Evolutionary conservation across 2,888 invertebrate species (phyloP), one percentile per base, ranked within the genome.

Genomic region (Dynastes tityus): DNA sequence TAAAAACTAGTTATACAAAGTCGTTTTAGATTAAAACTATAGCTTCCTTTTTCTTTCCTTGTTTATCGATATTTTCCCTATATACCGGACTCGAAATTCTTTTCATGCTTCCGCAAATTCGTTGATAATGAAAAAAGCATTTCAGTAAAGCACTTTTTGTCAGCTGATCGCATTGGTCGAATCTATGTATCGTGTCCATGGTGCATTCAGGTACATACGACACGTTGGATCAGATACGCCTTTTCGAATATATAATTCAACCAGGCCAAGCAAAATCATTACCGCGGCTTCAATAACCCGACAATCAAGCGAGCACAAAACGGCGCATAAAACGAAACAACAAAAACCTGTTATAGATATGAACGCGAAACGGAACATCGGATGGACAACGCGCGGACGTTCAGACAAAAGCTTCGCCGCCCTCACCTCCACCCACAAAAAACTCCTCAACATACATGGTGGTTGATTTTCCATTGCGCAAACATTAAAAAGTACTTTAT

Each of bases 331-430:
- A 83, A 81, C 81, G 81, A 82, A 81, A 81, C 82, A 74, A 74
- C 73, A 82, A 82, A 83, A 82, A 83, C 82, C 83, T 83, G 83
- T 83, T 83, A 82, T 81, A 83, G 83, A 83, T 83, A 83, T 80
- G 83, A 76, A 75, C 78, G 80, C 77, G 77, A 77, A 77, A 58
- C 78, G 78, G 45, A 75, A 80, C 79, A 78, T 80, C 80, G 73
- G 80, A 77, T 61, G 40, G 61, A 74, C 61, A 74, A 74, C 61
- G 55, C 68, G 27, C 49, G 40, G 53, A 37, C 58, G 73, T 40
- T 9, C 49, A 22, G 37, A 73, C 73, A 73, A 73, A 73, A 73
- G 73, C 58, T 16, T 16, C 13, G 4, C 73, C 73, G 5, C 1
- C 73, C 13, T 22, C 37, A 1, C 4, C 65, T 40, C 16, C 27